These are phyloP conservation scores for Phorcus lineatus DNA, from an alignment of 2,888 invertebrate species.

Conservation along the genomic window DNA sequence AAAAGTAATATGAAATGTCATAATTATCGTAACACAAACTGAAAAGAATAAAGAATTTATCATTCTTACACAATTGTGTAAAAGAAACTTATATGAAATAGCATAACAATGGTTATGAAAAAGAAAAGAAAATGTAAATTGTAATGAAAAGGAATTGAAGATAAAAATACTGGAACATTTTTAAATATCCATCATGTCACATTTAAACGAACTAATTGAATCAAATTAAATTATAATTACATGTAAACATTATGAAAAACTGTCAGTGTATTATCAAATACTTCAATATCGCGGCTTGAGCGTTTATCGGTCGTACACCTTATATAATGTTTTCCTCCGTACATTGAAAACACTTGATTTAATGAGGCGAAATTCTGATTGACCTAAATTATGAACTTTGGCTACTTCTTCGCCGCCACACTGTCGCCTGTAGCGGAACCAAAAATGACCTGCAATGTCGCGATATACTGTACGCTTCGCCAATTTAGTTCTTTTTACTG, in stretches of 20 bases:
- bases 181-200: no score
- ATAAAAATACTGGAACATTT: no score
- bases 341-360: conserved; percentile 4
- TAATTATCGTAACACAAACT: no score
- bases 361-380: neutral
- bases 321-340: conserved; percentile 8
- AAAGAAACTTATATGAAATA: no score
- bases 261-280: neutral
- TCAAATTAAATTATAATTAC: neutral
- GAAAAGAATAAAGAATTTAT: no score
- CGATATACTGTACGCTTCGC: neutral
- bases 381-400: neutral
- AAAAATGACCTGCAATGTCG: neutral
- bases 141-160: no score
- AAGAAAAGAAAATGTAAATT: no score
- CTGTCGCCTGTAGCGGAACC: neutral
- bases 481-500: no score
- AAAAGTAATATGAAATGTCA: no score
- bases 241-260: neutral
- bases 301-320: conserved; percentile 7
- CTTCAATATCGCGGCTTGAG: neutral
- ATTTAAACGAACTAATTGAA: no score
- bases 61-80: no score
- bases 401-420: neutral
- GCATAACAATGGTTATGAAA: no score